phyloP scores from a whole-genome alignment of 2,888 invertebrate species.

The Hypselothyrea guttata region DNA sequence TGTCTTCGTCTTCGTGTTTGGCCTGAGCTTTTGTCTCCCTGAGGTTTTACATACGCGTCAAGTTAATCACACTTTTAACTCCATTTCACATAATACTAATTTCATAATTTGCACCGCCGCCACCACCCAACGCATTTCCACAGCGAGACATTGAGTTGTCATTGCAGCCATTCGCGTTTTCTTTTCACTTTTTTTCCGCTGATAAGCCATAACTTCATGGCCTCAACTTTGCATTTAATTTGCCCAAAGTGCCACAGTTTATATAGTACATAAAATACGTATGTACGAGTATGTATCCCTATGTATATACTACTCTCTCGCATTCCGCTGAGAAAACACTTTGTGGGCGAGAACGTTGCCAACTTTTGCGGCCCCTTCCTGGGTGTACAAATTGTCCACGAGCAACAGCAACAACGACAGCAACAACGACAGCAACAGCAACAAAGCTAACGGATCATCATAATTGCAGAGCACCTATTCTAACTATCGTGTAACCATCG shows the following conservation, averaged over 20 bases:
- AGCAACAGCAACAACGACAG: constrained; percentile 11
- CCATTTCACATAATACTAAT: constrained; percentile 77
- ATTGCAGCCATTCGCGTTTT: constrained; percentile 29
- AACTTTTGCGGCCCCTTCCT: constrained; percentile 30
- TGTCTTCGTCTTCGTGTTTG: too few species aligned
- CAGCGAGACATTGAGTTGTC: constrained; percentile 36
- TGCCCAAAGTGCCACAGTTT: constrained; percentile 45
- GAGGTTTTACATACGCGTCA: constrained; percentile 51
- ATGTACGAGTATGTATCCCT: not conserved
- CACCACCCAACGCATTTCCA: constrained; percentile 51
- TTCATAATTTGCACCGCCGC: constrained; percentile 64
- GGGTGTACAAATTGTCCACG: constrained; percentile 39
- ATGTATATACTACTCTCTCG: not conserved
- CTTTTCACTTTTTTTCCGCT: constrained; percentile 49
- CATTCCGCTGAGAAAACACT: too few species aligned
- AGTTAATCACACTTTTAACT: constrained; percentile 77
- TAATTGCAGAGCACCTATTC: constrained; percentile 54
- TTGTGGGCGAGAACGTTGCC: constrained; percentile 10
- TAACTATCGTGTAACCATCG: constrained; percentile 46
- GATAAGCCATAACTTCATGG: constrained; percentile 39
- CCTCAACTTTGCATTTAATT: constrained; percentile 50
- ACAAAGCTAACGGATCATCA: constrained; percentile 60
- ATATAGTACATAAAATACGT: not conserved
- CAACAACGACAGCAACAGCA: constrained; percentile 42
- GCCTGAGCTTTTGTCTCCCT: constrained; percentile 2